These are phyloP conservation scores for Drosophila prolongata DNA, from an alignment of 2,888 invertebrate species.

Conservation along the genomic window DNA sequence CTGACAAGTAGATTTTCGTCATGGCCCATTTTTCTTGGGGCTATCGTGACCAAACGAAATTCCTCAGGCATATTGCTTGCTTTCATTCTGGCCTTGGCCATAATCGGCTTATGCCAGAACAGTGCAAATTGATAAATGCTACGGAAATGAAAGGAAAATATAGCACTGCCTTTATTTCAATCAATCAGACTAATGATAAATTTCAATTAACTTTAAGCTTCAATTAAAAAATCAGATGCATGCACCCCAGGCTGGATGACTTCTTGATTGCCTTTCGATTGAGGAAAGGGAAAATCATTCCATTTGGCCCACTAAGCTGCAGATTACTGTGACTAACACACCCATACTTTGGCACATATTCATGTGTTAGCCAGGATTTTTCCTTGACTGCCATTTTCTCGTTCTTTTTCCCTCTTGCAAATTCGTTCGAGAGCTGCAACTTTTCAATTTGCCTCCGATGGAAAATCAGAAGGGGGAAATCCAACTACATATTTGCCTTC, in stretches of 20 bases:
- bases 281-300: conserved; percentile 9
- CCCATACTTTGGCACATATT: conserved; percentile 1
- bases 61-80: conserved; percentile 39
- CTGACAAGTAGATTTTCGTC: conserved; percentile 71
- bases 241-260: conserved; percentile 20
- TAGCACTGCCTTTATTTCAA: conserved; percentile 10
- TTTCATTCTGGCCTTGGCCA: conserved; percentile 30
- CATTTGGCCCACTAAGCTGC: conserved; percentile 25
- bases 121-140: conserved; percentile 60
- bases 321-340: conserved; percentile 45
- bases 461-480: conserved; percentile 31
- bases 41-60: conserved; percentile 37
- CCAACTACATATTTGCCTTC: conserved; percentile 50
- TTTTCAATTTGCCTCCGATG: conserved; percentile 66
- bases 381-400: conserved; percentile 11
- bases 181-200: conserved; percentile 68
- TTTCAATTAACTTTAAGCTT: conserved; percentile 39
- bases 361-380: conserved; percentile 23
- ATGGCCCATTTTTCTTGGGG: conserved; percentile 61
- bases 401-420: conserved; percentile 32
- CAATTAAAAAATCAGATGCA: conserved; percentile 36
- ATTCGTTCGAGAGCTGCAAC: conserved; percentile 56
- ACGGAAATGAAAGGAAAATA: conserved; percentile 33
- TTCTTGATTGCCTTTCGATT: conserved; percentile 15
- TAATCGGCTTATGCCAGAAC: conserved; percentile 70